Evolutionary conservation across 1,140 invertebrate species (phyloP).

Genomic region (Lethocerus indicus): DNA sequence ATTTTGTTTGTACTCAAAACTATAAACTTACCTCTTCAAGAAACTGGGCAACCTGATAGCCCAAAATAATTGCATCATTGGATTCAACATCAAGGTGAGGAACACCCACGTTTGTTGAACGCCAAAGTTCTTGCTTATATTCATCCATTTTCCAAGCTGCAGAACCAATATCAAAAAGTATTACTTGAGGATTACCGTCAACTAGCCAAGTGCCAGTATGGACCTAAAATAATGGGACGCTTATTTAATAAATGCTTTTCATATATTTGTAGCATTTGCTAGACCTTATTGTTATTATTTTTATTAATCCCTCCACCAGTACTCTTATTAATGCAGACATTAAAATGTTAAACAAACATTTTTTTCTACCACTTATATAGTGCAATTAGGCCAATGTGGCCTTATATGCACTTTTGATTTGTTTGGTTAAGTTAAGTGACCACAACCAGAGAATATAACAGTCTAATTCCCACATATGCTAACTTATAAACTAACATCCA

Average conservation of each 20-base stretch:
- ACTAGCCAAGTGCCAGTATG: constrained; percentile 95
- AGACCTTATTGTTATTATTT: too few relatives aligned
- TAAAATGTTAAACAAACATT: too few relatives aligned
- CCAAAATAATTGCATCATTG: constrained; percentile 93
- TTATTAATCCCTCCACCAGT: too few relatives aligned
- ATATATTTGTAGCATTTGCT: too few relatives aligned
- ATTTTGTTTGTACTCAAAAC: constrained; percentile 24
- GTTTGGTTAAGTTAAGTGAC: too few relatives aligned
- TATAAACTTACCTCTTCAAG: constrained; percentile 52
- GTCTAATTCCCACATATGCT: too few relatives aligned
- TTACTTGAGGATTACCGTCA: constrained; percentile 95
- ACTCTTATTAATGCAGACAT: too few relatives aligned
- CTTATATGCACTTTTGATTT: too few relatives aligned
- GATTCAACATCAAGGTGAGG: constrained; percentile 91
- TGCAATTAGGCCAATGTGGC: too few relatives aligned
- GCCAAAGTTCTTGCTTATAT: constrained; percentile 90
- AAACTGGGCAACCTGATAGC: constrained; percentile 90
- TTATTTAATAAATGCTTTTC: not conserved
- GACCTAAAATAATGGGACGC: constrained; percentile 32
- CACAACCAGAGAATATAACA: too few relatives aligned
- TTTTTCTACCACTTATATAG: too few relatives aligned
- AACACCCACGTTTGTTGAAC: constrained; percentile 71
- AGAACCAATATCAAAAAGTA: constrained; percentile 95
- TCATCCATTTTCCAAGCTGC: constrained; percentile 91
- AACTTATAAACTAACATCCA: too few relatives aligned